Conservation (phyloP, 2,888 invertebrate genomes). For the Scaptomyza tumidula region DNA sequence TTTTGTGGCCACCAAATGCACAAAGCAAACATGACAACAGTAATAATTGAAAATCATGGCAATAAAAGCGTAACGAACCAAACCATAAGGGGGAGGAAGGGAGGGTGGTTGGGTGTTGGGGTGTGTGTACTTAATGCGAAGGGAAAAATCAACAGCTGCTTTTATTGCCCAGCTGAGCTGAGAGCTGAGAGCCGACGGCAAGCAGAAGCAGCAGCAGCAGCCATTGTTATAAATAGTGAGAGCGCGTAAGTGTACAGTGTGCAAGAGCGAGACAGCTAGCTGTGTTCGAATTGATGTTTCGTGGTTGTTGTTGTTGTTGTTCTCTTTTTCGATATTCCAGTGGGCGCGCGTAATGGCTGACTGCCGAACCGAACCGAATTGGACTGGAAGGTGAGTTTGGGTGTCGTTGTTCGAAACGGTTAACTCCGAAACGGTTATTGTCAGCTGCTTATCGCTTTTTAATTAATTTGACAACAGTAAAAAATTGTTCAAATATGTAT, state of each 20-base stretch:
- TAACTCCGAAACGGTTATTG: constrained; percentile 61
- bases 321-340: constrained; percentile 60
- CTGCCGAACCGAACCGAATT: constrained; percentile 21
- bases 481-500: constrained; percentile 34
- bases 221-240: constrained; percentile 68
- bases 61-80: constrained; percentile 68
- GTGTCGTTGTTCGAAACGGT: constrained; percentile 63
- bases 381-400: constrained; percentile 51
- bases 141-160: constrained; percentile 77
- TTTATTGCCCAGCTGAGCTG: constrained; percentile 49
- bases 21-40: constrained; percentile 78
- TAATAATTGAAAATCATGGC: constrained; percentile 80
- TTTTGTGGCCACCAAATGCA: constrained; percentile 65
- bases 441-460: constrained; percentile 49
- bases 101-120: not conserved
- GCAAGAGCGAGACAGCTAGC: constrained; percentile 53
- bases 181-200: constrained; percentile 63
- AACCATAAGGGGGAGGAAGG: not conserved
- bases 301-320: not conserved
- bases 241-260: constrained; percentile 1
- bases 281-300: constrained; percentile 50
- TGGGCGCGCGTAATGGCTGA: constrained; percentile 68
- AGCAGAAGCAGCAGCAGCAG: constrained; percentile 48
- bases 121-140: constrained; percentile 25
- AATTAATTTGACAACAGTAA: constrained; percentile 53